Evolutionary conservation across 1,140 invertebrate species (phyloP).

Genomic region (Ladona fulva): DNA sequence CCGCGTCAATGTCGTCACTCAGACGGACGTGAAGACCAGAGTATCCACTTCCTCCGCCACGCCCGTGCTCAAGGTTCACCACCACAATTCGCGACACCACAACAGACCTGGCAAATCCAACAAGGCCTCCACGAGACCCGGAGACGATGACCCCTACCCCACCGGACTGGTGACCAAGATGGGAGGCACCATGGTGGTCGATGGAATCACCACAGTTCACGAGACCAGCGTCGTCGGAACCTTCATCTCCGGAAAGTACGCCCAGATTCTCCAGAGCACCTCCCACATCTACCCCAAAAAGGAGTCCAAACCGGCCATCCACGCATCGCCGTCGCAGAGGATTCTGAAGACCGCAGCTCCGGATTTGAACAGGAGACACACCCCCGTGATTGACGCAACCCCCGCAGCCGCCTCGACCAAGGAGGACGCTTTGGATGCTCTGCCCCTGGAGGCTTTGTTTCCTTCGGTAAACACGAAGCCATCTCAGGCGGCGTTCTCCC

Average conservation of each 20-base stretch:
- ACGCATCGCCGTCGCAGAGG: conserved; percentile 51
- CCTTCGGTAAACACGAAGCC: conserved; percentile 31
- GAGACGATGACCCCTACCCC: conserved; percentile 48
- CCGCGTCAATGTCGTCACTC: conserved; percentile 21
- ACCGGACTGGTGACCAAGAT: conserved; percentile 69
- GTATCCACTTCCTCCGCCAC: not conserved
- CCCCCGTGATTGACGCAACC: conserved; percentile 49
- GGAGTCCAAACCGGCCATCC: conserved; percentile 34
- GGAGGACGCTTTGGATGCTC: conserved; percentile 42
- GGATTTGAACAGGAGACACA: conserved; percentile 35
- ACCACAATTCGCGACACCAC: conserved; percentile 26
- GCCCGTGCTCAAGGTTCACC: not conserved
- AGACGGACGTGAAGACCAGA: conserved; percentile 13
- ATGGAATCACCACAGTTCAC: conserved; percentile 73
- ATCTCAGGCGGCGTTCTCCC: conserved; percentile 44
- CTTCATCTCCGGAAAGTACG: conserved; percentile 78
- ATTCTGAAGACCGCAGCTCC: conserved; percentile 65
- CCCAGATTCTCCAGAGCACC: conserved; percentile 60
- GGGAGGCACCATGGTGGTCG: conserved; percentile 70
- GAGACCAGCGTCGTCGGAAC: conserved; percentile 82
- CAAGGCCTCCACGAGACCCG: conserved; percentile 29
- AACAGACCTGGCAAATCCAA: conserved; percentile 4
- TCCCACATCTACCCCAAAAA: conserved; percentile 42
- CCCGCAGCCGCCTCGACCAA: conserved; percentile 38
- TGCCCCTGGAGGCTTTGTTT: conserved; percentile 40